Percentiles rank a stretch among this genome's conserved stretches.
Evolutionary conservation across 1,140 invertebrate species (phyloP).

Genomic region (Metopolophium dirhodum): DNA sequence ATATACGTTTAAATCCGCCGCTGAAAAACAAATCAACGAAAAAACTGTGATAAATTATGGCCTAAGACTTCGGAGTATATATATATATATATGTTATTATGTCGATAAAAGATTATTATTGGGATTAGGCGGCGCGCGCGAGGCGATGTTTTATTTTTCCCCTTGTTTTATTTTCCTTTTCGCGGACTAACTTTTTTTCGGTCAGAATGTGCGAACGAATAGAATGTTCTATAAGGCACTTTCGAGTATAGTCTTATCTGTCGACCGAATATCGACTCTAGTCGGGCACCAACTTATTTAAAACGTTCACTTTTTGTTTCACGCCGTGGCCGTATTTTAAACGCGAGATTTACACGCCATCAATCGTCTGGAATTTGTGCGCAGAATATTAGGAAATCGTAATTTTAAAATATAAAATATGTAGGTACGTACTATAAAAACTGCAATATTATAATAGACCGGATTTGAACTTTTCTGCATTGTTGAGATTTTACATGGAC

Average conservation of each 20-base stretch:
- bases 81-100: neutral
- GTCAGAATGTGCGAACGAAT: neutral
- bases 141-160: neutral
- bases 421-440: neutral
- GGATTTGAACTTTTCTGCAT: neutral
- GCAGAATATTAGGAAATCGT: neutral
- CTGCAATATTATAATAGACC: neutral
- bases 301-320: neutral
- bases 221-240: too few relatives aligned
- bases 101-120: slow-evolving; percentile 12
- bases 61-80: neutral
- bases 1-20: neutral
- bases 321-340: neutral
- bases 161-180: neutral
- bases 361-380: neutral
- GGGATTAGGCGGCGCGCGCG: neutral
- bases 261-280: neutral
- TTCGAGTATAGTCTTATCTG: too few relatives aligned
- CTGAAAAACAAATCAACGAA: neutral
- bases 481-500: neutral
- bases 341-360: neutral
- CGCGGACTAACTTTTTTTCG: neutral
- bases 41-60: neutral
- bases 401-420: neutral
- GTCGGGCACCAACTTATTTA: neutral